Base-by-base conservation (phyloP, 1,140 invertebrate species). In the Heliconius himera region DNA sequence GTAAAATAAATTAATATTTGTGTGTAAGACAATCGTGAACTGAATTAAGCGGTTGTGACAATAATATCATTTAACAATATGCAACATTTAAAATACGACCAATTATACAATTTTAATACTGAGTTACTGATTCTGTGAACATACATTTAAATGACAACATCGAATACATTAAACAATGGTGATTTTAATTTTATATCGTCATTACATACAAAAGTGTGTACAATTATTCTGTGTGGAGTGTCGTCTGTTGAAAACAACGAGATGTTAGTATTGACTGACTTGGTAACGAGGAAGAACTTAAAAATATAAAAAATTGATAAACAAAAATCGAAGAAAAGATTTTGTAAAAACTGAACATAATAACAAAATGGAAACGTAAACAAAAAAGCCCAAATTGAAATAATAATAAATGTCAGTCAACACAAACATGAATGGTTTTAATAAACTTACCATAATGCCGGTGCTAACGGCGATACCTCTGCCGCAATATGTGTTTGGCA, bases 401-500 rank as follows among this genome's bases (percentile, higher is more conserved):
- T 16, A 66, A 66, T 66, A 66, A 29, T 29, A 16, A 66, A 66
- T 66, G 90, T 94, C 93, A 93, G 91, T 94, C 92, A 94, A 93
- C 91, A 93, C 92, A 79, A 84, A 86, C 84, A 84, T 79, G 82
- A 88, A 89, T 91, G 85, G 89, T 88, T 89, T 84, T 85, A 86
- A 90, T 77, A 54, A 90, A 95, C 97, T 98, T 97, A 99, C 99
- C 98, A 99, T 99, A 93, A 99, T 98, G 91, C 99, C 99, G 83
- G 99, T 99, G 93, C 98, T 98, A 89, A 99, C 99, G 89, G 99
- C 98, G 91, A 99, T 99, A 92, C 98, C 98, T 95, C 99, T 96
- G 88, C 99, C 99, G 96, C 99, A 99, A 96, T 99, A 99, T 84
- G 99, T 99, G 96, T 99, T 99, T 91, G 99, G 99, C 91, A 99